Evolutionary conservation across 1,140 invertebrate genomes (phyloP).

Genomic region (Drosophila arawakana): DNA sequence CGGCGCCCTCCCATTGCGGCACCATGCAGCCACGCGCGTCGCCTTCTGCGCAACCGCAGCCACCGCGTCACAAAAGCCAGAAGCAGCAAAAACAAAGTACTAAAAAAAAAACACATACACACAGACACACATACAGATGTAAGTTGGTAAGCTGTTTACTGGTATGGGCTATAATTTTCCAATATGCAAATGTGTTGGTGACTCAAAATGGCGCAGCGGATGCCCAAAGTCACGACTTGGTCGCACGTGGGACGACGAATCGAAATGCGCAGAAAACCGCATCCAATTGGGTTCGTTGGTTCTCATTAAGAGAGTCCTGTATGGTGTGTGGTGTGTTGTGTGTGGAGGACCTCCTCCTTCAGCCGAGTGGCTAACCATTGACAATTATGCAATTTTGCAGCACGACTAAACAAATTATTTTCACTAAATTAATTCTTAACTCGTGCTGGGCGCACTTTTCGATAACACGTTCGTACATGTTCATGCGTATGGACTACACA

Average conservation of each 20-base stretch:
- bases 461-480: conserved; percentile 31
- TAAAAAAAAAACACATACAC: background rate
- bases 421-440: conserved; percentile 83
- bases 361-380: conserved; percentile 53
- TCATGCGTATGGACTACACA: too few species aligned
- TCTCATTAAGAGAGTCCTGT: conserved; percentile 60
- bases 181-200: conserved; percentile 80
- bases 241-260: conserved; percentile 41
- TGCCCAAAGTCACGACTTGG: conserved; percentile 8
- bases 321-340: background rate
- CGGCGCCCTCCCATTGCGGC: conserved; percentile 77
- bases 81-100: conserved; percentile 34
- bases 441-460: conserved; percentile 83
- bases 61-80: conserved; percentile 66
- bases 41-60: conserved; percentile 78
- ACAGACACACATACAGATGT: background rate
- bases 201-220: conserved; percentile 71
- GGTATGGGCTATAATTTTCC: conserved; percentile 73
- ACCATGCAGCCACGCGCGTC: conserved; percentile 74
- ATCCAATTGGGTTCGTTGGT: conserved; percentile 26
- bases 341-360: conserved; percentile 19
- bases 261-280: conserved; percentile 5
- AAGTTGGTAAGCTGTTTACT: conserved; percentile 42
- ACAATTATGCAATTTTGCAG: conserved; percentile 80
- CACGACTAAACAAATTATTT: conserved; percentile 83